Evolutionary conservation across 2,797 vertebrate genomes (phyloP).

Genomic region (Orientallactaga sibirica): DNA sequence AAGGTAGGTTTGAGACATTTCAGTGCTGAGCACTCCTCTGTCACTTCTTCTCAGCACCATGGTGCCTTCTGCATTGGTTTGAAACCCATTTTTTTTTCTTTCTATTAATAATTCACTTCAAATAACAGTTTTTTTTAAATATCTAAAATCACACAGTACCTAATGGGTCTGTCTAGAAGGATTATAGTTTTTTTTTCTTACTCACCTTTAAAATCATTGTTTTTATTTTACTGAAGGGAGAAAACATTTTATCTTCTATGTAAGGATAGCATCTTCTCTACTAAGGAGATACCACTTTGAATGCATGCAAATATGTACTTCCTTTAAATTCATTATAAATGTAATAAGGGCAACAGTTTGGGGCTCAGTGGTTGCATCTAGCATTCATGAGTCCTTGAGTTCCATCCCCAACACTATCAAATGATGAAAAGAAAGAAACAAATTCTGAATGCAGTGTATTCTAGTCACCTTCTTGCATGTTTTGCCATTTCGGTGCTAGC

Average conservation of each 20-base stretch:
- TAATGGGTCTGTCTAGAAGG: conserved; percentile 6
- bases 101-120: conserved; percentile 52
- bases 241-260: conserved; percentile 33
- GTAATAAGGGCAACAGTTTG: no score
- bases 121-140: conserved; percentile 17
- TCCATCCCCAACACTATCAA: no score
- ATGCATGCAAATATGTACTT: conserved; percentile 21
- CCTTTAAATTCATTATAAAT: conserved; percentile 37
- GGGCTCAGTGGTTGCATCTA: no score
- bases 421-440: no score
- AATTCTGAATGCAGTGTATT: not conserved
- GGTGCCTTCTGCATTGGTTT: conserved; percentile 15
- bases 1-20: no score
- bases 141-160: conserved; percentile 17
- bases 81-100: conserved; percentile 55
- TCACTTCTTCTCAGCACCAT: no score
- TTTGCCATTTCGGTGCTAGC: conserved; percentile 6
- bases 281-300: conserved; percentile 30
- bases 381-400: no score
- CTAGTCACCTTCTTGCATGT: not conserved
- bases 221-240: conserved; percentile 19
- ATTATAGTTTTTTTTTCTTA: conserved; percentile 59
- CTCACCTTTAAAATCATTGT: conserved; percentile 33
- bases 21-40: no score
- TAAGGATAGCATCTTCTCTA: conserved; percentile 41